Conservation (phyloP, 2,113 vertebrate species). For the Tachycineta bicolor region DNA sequence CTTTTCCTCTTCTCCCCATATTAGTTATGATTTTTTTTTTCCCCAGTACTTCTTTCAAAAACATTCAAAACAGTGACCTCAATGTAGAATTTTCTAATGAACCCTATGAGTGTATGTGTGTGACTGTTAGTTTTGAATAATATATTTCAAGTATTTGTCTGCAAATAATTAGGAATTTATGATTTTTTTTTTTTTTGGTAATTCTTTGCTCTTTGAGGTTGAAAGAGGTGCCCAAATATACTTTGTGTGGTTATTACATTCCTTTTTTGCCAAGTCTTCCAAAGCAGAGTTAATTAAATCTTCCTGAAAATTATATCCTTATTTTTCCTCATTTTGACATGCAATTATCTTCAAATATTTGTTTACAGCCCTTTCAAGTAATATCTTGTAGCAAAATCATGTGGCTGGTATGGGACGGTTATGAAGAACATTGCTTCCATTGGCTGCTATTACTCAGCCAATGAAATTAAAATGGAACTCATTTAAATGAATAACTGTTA, state of each 20-base stretch:
- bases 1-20: background rate
- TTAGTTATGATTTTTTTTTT: background rate
- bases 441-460: background rate
- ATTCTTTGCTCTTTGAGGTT: background rate
- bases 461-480: background rate
- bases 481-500: slow-evolving; percentile 30
- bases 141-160: background rate
- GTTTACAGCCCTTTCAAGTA: background rate
- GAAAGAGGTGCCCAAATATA: background rate
- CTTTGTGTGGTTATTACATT: background rate
- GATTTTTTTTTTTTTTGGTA: background rate
- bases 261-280: background rate
- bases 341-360: background rate
- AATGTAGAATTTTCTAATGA: background rate
- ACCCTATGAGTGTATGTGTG: background rate
- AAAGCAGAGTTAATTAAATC: background rate
- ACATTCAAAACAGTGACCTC: background rate
- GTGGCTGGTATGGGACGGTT: background rate
- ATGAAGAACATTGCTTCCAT: background rate
- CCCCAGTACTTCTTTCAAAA: background rate
- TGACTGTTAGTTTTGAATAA: background rate
- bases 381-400: background rate
- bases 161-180: background rate
- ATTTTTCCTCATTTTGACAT: background rate
- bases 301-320: background rate